Evolutionary conservation across 2,888 invertebrate genomes (phyloP).

Genomic region (Cactoblastis cactorum): DNA sequence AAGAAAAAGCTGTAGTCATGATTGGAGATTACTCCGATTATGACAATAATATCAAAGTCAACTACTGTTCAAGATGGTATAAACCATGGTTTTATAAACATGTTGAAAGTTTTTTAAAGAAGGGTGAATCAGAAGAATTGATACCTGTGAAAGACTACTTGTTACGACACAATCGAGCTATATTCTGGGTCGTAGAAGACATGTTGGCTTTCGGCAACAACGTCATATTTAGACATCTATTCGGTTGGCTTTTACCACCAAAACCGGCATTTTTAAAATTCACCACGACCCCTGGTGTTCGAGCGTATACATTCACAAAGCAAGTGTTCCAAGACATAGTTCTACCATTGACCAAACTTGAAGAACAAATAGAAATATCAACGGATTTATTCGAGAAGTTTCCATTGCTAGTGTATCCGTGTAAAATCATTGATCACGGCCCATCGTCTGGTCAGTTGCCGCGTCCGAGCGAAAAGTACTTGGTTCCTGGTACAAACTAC

Average conservation of each 20-base stretch:
- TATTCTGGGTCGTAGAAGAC: slow-evolving; percentile 86
- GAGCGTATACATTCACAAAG: slow-evolving; percentile 84
- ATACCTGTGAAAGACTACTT: slow-evolving; percentile 83
- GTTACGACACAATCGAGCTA: slow-evolving; percentile 82
- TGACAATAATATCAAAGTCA: slow-evolving; percentile 70
- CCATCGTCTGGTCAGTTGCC: slow-evolving; percentile 78
- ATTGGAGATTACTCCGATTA: slow-evolving; percentile 82
- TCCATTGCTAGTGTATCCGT: slow-evolving; percentile 84
- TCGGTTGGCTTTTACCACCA: slow-evolving; percentile 84
- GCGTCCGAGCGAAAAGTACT: slow-evolving; percentile 74
- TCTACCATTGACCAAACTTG: slow-evolving; percentile 81
- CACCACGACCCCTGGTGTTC: slow-evolving; percentile 83
- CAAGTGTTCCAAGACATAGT: slow-evolving; percentile 87
- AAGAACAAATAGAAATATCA: slow-evolving; percentile 80
- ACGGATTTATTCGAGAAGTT: slow-evolving; percentile 82
- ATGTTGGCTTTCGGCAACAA: slow-evolving; percentile 86
- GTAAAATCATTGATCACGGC: slow-evolving; percentile 82
- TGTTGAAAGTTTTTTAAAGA: slow-evolving; percentile 76
- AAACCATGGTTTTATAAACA: slow-evolving; percentile 87
- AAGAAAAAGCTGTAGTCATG: slow-evolving; percentile 83
- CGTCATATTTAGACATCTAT: slow-evolving; percentile 78
- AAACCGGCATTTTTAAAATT: slow-evolving; percentile 86
- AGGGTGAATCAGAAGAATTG: slow-evolving; percentile 76
- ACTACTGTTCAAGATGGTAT: slow-evolving; percentile 81
- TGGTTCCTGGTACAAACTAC: slow-evolving; percentile 82